phyloP scores from a whole-genome alignment of 2,797 vertebrate species.

The Podarcis siculus region DNA sequence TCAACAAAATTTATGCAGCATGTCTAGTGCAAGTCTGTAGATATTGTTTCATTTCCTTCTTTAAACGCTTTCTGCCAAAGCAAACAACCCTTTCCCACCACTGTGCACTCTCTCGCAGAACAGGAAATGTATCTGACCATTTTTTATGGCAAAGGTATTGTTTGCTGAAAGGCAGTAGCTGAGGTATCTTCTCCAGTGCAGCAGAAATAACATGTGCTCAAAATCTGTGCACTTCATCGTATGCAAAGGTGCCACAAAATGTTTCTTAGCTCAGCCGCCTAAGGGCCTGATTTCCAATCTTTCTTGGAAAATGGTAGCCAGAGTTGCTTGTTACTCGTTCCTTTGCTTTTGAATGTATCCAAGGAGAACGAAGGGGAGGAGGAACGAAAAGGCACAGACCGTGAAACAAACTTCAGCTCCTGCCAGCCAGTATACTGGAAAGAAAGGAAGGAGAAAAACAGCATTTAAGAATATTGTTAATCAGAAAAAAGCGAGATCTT shows the following conservation, averaged over 20 bases:
- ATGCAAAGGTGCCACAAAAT: neutral
- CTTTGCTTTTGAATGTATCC: constrained; percentile 51
- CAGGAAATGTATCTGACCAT: neutral
- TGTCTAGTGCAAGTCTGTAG: neutral
- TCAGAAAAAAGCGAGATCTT: neutral
- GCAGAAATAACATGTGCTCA: neutral
- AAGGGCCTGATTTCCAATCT: neutral
- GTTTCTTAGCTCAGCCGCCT: neutral
- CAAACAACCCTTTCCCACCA: too few relatives aligned
- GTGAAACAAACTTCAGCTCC: constrained; percentile 89
- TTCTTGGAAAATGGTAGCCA: neutral
- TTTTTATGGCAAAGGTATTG: neutral
- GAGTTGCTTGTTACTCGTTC: constrained; percentile 64
- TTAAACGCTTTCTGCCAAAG: too few relatives aligned
- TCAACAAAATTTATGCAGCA: neutral
- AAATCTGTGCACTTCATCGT: neutral
- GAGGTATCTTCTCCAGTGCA: too few relatives aligned
- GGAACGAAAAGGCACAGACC: constrained; percentile 81
- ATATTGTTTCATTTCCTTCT: neutral
- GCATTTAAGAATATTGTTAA: neutral
- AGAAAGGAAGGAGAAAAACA: neutral
- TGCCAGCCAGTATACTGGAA: constrained; percentile 91
- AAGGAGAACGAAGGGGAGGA: constrained; percentile 86
- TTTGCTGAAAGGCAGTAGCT: neutral
- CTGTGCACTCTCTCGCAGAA: too few relatives aligned